phyloP scores from a whole-genome alignment of 1,140 invertebrate species.

The Ceratina japonica region DNA sequence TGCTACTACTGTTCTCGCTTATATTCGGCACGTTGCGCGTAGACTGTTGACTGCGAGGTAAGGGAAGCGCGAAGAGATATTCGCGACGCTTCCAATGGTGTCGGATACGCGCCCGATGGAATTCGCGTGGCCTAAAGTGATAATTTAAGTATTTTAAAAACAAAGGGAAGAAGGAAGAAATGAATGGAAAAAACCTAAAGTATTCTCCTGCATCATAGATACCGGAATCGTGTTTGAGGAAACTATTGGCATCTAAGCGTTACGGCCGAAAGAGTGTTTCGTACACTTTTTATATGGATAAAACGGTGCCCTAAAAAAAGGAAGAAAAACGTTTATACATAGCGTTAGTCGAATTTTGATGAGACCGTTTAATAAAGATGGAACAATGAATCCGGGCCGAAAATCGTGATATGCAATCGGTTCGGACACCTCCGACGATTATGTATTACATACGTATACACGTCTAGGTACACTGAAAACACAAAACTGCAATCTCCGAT shows the following conservation, averaged over 20 bases:
- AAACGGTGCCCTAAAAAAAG: conserved; percentile 58
- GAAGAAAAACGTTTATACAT: conserved; percentile 49
- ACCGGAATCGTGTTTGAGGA: not conserved
- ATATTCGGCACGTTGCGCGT: conserved; percentile 16
- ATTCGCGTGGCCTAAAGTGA: conserved; percentile 60
- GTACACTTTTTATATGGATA: conserved; percentile 57
- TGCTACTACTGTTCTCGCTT: conserved; percentile 37
- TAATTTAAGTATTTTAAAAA: conserved; percentile 55
- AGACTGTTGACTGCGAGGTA: conserved; percentile 1
- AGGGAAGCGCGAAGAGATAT: not conserved
- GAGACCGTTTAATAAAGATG: conserved; percentile 39
- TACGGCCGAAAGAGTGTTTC: conserved; percentile 62
- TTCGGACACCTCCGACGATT: not conserved
- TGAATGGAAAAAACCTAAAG: conserved; percentile 10
- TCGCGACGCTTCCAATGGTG: not conserved
- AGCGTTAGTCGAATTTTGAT: conserved; percentile 59
- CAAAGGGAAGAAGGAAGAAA: not conserved
- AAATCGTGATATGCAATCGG: conserved; percentile 16
- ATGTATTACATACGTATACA: conserved; percentile 25
- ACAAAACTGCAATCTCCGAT: conserved; percentile 45
- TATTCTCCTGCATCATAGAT: conserved; percentile 39
- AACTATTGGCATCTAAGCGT: conserved; percentile 34
- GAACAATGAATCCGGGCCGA: not conserved
- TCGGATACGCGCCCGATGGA: conserved; percentile 35
- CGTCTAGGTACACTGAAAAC: not conserved